Percentiles rank a stretch among this genome's conserved stretches.
phyloP scores from a whole-genome alignment of 2,113 vertebrate genomes.

The Tragelaphus buxtoni region DNA sequence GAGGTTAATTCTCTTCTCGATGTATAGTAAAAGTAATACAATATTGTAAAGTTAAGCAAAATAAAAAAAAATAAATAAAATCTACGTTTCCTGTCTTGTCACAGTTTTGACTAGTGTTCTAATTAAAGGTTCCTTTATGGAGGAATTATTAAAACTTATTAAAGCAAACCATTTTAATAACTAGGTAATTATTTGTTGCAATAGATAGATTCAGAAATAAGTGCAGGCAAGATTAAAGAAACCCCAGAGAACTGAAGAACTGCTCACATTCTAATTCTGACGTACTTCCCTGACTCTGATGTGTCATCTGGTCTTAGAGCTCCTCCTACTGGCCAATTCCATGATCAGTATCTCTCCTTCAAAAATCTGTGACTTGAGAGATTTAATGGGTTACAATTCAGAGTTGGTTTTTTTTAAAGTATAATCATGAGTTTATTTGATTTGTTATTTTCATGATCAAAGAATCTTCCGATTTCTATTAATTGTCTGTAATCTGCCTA shows the following conservation, averaged over 20 bases:
- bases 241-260: neutral
- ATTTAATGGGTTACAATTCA: slow-evolving; percentile 21
- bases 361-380: neutral
- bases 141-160: neutral
- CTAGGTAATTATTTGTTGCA: neutral
- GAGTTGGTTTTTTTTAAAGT: neutral
- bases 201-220: neutral
- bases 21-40: too few species aligned
- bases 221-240: neutral
- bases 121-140: neutral
- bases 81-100: neutral
- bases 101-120: neutral
- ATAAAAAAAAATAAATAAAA: neutral
- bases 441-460: neutral
- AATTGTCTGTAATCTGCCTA: neutral
- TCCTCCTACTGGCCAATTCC: slow-evolving; percentile 34
- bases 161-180: neutral
- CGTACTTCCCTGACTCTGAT: neutral
- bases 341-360: neutral
- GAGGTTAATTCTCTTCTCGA: neutral
- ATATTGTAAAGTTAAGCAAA: too few species aligned
- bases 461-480: neutral
- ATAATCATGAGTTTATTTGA: slow-evolving; percentile 10
- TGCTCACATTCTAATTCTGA: neutral
- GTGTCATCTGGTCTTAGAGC: slow-evolving; percentile 32